Percentiles rank a stretch among this genome's conserved stretches.
These are phyloP conservation scores for Branchellion lobata DNA, from an alignment of 2,888 invertebrate genomes.

Conservation along the genomic window DNA sequence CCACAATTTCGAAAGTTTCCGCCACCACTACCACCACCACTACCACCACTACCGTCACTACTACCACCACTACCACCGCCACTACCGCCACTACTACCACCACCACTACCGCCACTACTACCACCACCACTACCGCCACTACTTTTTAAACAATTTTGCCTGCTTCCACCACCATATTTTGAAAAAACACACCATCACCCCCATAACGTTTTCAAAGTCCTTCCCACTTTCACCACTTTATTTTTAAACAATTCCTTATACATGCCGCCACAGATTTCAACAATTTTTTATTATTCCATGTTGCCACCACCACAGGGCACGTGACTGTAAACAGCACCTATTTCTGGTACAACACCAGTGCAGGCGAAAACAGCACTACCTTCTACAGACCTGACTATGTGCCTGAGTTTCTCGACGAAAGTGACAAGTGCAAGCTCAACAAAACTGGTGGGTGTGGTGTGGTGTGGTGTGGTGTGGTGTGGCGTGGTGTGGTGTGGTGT, in stretches of 20 bases:
- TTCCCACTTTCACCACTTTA: background rate
- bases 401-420: slow-evolving; percentile 30
- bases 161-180: background rate
- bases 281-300: too few species aligned
- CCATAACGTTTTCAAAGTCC: background rate
- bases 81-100: too few species aligned
- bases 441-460: background rate
- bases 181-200: background rate
- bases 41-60: too few species aligned
- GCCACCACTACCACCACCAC: too few species aligned
- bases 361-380: slow-evolving; percentile 11
- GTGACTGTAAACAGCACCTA: background rate
- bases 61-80: too few species aligned
- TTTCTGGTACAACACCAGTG: slow-evolving; percentile 39
- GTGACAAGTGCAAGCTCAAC: background rate
- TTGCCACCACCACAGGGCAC: background rate
- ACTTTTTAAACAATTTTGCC: background rate
- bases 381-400: slow-evolving; percentile 10
- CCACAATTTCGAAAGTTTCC: too few species aligned
- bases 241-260: background rate
- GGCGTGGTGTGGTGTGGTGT: too few species aligned
- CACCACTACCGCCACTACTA: too few species aligned
- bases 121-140: too few species aligned
- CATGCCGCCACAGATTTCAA: background rate
- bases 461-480: background rate